Base-by-base conservation (phyloP, 2,888 invertebrate genomes). In the Pardosa pseudoannulata region DNA sequence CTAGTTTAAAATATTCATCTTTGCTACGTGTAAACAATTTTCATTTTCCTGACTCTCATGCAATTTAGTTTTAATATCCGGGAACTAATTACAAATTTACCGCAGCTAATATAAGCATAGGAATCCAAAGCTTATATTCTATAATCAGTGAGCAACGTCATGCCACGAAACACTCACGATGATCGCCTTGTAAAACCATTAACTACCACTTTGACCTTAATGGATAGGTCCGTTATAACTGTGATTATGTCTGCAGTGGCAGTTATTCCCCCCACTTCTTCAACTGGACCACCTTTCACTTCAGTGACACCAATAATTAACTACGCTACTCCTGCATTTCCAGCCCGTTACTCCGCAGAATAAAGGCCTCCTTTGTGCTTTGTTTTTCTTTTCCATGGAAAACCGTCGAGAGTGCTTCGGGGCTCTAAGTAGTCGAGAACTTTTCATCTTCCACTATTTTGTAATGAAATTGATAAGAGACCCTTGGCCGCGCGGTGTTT, bases 391-490 rank as follows among this genome's bases (percentile, higher is more conserved):
- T 36, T 7, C 36, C 36, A 36, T 5, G 11, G 36, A 36, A 11
- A 36, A 11, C 36, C 11, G 36, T 36, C 46, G n/a, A 46, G 46
- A 46, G n/a, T 46, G 46, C 46, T 46, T 46, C 11, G 16, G 46
- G 46, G 46, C 46, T 2, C 46, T 2, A 6, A 23, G 56, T 56
- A 56, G 5, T 5, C 23, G 56, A 56, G 23, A 23, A 7, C 46
- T 2, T 56, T 56, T 9, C 36, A 36, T 56, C 19, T 56, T 23
- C 9, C 23, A 9, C 23, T 19, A 23, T 56, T 56, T 56, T 56
- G 56, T 56, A 56, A 56, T 23, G 23, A 23, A 11, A 56, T 56
- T 56, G 23, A 56, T 56, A 56, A 56, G 56, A 23, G 56, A 56
- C 56, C 23, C 23, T 56, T 23, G 56, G 23, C 56, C 23, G 23